Conservation (phyloP, 2,113 vertebrate genomes). For the Symphodus melops region DNA sequence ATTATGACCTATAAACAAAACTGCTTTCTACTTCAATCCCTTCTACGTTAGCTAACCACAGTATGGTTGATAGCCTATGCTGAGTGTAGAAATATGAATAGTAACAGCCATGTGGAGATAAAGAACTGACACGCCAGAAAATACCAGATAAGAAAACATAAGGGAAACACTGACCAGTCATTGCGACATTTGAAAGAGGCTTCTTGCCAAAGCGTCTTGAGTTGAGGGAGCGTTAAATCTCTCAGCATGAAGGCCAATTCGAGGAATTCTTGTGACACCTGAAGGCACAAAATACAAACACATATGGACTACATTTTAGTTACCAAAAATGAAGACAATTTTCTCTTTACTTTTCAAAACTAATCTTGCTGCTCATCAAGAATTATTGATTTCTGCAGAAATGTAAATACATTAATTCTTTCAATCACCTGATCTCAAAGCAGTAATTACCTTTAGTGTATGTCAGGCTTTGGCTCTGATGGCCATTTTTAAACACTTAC, state of each 20-base stretch:
- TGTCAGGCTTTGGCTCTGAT: neutral
- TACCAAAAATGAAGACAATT: neutral
- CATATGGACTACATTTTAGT: neutral
- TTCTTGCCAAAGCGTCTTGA: slow-evolving; percentile 82
- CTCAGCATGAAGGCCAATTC: slow-evolving; percentile 84
- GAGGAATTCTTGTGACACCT: slow-evolving; percentile 85
- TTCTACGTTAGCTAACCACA: slow-evolving; percentile 1
- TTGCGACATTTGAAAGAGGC: slow-evolving; percentile 86
- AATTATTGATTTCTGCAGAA: neutral
- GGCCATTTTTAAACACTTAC: slow-evolving; percentile 28
- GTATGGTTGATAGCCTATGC: neutral
- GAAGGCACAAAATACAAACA: slow-evolving; percentile 19
- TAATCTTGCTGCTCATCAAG: neutral
- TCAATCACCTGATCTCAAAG: slow-evolving; percentile 12
- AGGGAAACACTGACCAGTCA: slow-evolving; percentile 82
- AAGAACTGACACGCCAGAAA: neutral
- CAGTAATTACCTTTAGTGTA: slow-evolving; percentile 14
- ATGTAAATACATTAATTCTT: slow-evolving; percentile 14
- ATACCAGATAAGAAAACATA: neutral
- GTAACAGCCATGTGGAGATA: neutral
- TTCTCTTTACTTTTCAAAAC: neutral
- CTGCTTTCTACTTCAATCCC: slow-evolving; percentile 2
- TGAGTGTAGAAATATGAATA: neutral
- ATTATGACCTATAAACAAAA: slow-evolving; percentile 13
- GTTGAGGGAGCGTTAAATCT: slow-evolving; percentile 75